A percentile compares a stretch with the other conserved stretches of the same genome.
Conservation (phyloP, 2,113 vertebrate genomes). For the Dermatemys mawii region DNA sequence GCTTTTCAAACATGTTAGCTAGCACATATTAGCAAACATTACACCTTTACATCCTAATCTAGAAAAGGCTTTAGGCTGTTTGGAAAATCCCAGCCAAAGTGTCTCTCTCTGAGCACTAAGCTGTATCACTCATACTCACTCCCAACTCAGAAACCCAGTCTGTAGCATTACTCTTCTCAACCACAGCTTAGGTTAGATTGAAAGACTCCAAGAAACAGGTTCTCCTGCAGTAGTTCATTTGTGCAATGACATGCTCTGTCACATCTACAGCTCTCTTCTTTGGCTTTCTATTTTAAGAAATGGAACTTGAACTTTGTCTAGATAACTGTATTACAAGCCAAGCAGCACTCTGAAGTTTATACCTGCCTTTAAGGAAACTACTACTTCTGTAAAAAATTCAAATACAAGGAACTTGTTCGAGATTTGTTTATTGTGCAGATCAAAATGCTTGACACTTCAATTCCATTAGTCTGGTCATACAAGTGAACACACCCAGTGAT, state of each 20-base stretch:
- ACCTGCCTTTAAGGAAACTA: not conserved
- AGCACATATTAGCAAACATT: not conserved
- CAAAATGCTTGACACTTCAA: not conserved
- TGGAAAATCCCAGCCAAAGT: not conserved
- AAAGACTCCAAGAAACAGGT: not conserved
- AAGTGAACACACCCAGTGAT: not conserved
- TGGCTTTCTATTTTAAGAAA: not conserved
- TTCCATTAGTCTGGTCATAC: not conserved
- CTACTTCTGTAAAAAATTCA: not conserved
- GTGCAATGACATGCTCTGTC: not conserved
- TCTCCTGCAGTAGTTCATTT: not conserved
- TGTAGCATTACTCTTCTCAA: not conserved
- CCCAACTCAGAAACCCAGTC: not conserved
- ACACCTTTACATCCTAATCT: not conserved
- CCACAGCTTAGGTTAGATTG: not conserved
- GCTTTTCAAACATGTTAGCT: not conserved
- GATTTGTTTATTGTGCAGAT: not conserved
- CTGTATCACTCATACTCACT: not conserved
- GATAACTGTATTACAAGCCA: not conserved
- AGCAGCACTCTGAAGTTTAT: not conserved
- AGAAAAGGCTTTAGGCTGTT: not conserved
- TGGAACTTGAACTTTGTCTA: not conserved
- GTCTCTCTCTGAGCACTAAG: not conserved
- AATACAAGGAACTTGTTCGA: not conserved
- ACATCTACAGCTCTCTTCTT: not conserved